A percentile compares a stretch with the other conserved stretches of the same genome.
Conservation (phyloP, 2,888 invertebrate species). For the Xestia rhomboidea region DNA sequence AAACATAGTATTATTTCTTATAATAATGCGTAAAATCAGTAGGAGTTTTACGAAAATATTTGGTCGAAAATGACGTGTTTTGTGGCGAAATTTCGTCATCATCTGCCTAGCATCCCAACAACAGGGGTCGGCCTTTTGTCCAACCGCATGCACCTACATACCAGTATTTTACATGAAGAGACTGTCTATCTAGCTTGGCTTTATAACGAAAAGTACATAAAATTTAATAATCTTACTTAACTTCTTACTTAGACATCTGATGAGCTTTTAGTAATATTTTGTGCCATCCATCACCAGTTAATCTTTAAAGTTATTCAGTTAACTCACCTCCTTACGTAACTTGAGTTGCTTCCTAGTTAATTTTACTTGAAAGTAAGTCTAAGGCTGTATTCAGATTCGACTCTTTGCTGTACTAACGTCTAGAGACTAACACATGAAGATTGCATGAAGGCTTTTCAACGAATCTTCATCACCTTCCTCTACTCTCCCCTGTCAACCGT, state of each 20-base stretch:
- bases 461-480: not conserved
- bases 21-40: no score
- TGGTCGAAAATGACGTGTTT: not conserved
- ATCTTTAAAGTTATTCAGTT: conserved; percentile 28
- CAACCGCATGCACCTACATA: not conserved
- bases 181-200: not conserved
- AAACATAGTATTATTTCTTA: conserved; percentile 3
- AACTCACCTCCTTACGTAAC: conserved; percentile 32
- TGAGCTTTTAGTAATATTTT: not conserved
- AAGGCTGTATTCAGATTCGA: conserved; percentile 17
- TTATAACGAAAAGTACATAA: not conserved
- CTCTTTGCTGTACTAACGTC: not conserved
- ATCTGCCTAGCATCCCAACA: not conserved
- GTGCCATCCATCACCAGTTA: not conserved
- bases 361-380: conserved; percentile 28
- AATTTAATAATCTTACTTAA: not conserved
- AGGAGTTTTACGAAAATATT: not conserved
- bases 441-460: not conserved
- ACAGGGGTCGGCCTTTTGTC: not conserved
- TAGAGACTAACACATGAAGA: no score
- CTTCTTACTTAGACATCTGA: not conserved
- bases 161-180: not conserved
- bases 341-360: conserved; percentile 33
- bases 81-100: not conserved
- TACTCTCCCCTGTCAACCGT: not conserved